Evolutionary conservation across 2,888 invertebrate species (phyloP).

Genomic region (Bibio marci): DNA sequence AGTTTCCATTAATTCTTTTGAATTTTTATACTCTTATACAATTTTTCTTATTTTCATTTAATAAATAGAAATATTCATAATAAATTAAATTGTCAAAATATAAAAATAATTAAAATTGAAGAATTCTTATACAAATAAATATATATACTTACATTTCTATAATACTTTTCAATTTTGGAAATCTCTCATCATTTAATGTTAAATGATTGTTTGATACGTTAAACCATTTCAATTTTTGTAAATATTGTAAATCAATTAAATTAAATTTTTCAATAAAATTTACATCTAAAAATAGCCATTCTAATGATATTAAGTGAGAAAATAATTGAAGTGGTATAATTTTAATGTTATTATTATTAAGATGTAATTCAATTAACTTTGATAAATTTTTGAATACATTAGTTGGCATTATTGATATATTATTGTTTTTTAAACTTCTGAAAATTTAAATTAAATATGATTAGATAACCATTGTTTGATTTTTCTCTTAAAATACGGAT

Average conservation of each 20-base stretch:
- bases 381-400: conserved; percentile 3
- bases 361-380: background rate
- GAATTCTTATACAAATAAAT: too few relatives aligned
- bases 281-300: conserved; percentile 30
- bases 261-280: conserved; percentile 31
- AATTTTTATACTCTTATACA: too few relatives aligned
- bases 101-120: too few relatives aligned
- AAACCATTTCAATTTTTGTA: conserved; percentile 28
- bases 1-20: too few relatives aligned
- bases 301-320: conserved; percentile 16
- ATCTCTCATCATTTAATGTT: too few relatives aligned
- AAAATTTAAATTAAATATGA: background rate
- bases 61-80: too few relatives aligned
- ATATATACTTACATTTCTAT: conserved; percentile 27
- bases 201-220: too few relatives aligned
- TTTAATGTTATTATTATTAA: background rate
- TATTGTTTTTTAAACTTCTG: conserved; percentile 24
- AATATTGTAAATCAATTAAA: conserved; percentile 26
- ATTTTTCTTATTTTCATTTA: too few relatives aligned
- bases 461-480: background rate
- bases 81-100: too few relatives aligned
- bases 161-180: too few relatives aligned
- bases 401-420: conserved; percentile 19
- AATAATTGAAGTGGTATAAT: background rate
- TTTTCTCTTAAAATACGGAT: background rate